A percentile compares a stretch with the other conserved stretches of the same genome.
Conservation (phyloP, 2,113 vertebrate genomes). For the Seriola aureovittata region DNA sequence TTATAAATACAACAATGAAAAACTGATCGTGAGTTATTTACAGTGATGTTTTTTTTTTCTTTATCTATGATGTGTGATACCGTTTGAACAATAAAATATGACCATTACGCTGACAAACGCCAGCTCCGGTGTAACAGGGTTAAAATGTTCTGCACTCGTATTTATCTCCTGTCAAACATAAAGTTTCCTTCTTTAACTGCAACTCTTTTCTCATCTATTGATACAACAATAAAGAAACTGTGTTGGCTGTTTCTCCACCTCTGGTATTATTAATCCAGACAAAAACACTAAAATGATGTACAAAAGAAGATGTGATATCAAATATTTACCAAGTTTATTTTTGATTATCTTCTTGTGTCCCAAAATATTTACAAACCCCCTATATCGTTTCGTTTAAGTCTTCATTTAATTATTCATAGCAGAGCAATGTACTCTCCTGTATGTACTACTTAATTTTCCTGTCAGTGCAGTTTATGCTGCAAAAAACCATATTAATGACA, state of each 20-base stretch:
- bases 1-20: conserved; percentile 3
- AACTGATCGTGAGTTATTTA: conserved; percentile 4
- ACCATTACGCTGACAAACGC: background rate
- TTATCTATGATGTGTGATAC: conserved; percentile 27
- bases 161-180: background rate
- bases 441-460: background rate
- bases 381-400: conserved; percentile 16
- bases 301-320: background rate
- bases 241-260: conserved; percentile 4
- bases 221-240: conserved; percentile 50
- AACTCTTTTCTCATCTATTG: conserved; percentile 31
- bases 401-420: conserved; percentile 28
- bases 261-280: background rate
- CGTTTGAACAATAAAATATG: conserved; percentile 20
- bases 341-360: conserved; percentile 33
- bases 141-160: conserved; percentile 3
- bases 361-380: conserved; percentile 63
- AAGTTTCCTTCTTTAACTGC: conserved; percentile 1
- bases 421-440: conserved; percentile 26
- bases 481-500: conserved; percentile 19
- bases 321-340: conserved; percentile 37
- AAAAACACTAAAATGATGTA: conserved; percentile 16
- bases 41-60: background rate
- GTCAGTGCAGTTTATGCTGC: conserved; percentile 10
- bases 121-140: conserved; percentile 12